These are phyloP conservation scores for Apodemia duryi DNA, from an alignment of 2,888 invertebrate species.

Conservation along the genomic window DNA sequence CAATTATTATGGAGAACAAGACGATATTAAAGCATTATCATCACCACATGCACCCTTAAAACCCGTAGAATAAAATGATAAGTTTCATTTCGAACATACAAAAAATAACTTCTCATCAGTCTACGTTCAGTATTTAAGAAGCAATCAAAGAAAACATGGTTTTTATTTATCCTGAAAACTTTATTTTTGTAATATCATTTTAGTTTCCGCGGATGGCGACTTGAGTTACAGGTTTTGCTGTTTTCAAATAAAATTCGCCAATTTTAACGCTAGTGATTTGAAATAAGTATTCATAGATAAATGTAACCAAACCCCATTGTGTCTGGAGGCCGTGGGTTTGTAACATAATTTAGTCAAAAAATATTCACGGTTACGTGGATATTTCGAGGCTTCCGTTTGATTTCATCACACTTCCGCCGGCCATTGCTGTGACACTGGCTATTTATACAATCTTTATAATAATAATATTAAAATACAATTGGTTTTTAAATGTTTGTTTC, in stretches of 20 bases:
- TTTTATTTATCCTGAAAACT: too few species aligned
- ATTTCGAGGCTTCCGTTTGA: constrained; percentile 55
- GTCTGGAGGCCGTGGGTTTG: constrained; percentile 5
- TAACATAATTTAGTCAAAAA: constrained; percentile 33
- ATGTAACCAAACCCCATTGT: constrained; percentile 8
- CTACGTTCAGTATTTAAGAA: too few species aligned
- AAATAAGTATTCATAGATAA: constrained; percentile 5
- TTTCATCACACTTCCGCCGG: constrained; percentile 67
- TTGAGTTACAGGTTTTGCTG: background rate
- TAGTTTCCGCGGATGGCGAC: too few species aligned
- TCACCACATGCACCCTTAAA: too few species aligned
- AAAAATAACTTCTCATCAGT: too few species aligned
- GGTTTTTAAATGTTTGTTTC: background rate
- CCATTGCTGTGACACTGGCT: constrained; percentile 22
- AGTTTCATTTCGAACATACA: too few species aligned
- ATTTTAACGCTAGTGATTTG: background rate
- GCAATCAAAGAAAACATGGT: too few species aligned
- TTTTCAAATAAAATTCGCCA: background rate
- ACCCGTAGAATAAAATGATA: too few species aligned
- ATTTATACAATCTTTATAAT: constrained; percentile 17
- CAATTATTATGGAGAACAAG: too few species aligned
- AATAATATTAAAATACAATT: constrained; percentile 12
- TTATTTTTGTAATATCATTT: too few species aligned
- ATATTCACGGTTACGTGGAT: constrained; percentile 53
- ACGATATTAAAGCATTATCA: too few species aligned